A percentile compares a stretch with the other conserved stretches of the same genome.
Evolutionary conservation across 2,797 vertebrate genomes (phyloP).

Genomic region (Alca torda): DNA sequence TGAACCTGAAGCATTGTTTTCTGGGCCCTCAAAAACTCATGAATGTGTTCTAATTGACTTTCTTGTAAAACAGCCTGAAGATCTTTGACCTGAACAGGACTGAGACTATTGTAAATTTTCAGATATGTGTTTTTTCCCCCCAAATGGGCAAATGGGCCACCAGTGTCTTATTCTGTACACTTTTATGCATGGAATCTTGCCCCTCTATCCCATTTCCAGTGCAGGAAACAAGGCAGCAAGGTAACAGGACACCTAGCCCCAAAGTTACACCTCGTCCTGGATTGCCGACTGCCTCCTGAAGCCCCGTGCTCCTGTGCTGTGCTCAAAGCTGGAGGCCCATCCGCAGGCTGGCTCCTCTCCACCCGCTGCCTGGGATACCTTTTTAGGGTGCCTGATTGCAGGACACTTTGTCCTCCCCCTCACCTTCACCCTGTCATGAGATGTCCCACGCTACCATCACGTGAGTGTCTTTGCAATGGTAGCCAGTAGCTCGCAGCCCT

Average conservation of each 20-base stretch:
- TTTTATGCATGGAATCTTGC: neutral
- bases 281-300: fast-evolving
- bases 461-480: fast-evolving
- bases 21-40: neutral
- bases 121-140: neutral
- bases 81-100: neutral
- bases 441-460: fast-evolving
- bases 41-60: neutral
- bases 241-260: neutral
- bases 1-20: neutral
- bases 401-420: fast-evolving
- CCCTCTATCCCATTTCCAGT: fast-evolving
- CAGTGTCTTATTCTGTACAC: neutral
- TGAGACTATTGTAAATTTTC: neutral
- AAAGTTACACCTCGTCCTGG: fast-evolving
- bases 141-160: neutral
- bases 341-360: neutral
- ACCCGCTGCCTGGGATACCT: fast-evolving
- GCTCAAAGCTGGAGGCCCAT: fast-evolving
- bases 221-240: neutral
- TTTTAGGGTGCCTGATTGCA: neutral
- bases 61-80: neutral
- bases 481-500: neutral
- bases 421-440: neutral
- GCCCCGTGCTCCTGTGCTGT: fast-evolving